Percentiles rank a stretch among this genome's conserved stretches.
These are phyloP conservation scores for Myripristis murdjan DNA, from an alignment of 2,797 vertebrate genomes.

Conservation along the genomic window DNA sequence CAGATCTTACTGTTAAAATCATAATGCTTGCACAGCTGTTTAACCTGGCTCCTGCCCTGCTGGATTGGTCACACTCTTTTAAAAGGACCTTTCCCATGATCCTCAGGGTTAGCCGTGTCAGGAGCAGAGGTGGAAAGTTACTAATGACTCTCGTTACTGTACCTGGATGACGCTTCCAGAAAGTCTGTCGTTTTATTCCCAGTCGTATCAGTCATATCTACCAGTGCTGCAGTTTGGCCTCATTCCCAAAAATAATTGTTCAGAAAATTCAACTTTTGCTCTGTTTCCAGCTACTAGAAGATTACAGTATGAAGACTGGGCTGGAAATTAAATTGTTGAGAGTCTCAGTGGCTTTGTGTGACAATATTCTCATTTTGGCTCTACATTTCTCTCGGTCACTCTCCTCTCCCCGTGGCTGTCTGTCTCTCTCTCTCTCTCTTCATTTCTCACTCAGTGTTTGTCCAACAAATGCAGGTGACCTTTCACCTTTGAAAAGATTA, in stretches of 20 bases:
- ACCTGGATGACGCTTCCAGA: not conserved
- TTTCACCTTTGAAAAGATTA: conserved; percentile 55
- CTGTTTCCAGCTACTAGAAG: not conserved
- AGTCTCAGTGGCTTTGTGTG: not conserved
- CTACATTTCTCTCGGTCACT: conserved; percentile 4
- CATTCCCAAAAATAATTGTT: not conserved
- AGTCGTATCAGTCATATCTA: too few species aligned
- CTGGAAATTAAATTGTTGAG: not conserved
- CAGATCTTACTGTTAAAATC: conserved; percentile 70
- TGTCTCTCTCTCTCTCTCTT: conserved; percentile 3
- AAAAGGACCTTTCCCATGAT: conserved; percentile 72
- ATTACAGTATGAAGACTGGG: not conserved
- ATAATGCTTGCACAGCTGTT: conserved; percentile 74
- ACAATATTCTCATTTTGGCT: too few species aligned
- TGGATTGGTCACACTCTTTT: conserved; percentile 66
- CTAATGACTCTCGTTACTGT: not conserved
- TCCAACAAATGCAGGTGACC: conserved; percentile 63
- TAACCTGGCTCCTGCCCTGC: conserved; percentile 61
- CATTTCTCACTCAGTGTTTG: conserved; percentile 36
- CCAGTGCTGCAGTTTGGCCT: not conserved
- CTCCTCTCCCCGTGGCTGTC: conserved; percentile 11
- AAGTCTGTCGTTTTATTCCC: not conserved
- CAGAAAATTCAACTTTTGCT: not conserved
- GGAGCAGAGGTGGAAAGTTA: conserved; percentile 40
- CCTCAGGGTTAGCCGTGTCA: conserved; percentile 26